Evolutionary conservation across 92 coral and sea anemone species (phyloP), one percentile per base, ranked within the genome.

Genomic region (Zoanthus sociatus): DNA sequence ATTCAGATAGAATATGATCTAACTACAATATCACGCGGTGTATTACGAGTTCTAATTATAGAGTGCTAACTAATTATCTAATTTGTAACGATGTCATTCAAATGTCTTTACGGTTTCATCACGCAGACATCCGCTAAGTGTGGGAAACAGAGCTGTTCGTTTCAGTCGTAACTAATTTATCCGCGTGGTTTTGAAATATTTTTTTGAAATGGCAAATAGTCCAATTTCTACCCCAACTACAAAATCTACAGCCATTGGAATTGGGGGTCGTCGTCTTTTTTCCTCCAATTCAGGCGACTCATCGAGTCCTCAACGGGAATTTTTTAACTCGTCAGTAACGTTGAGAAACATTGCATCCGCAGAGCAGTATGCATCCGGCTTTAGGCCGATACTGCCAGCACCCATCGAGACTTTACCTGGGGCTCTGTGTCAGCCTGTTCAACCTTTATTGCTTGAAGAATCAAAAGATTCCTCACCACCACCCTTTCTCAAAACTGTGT

Each of bases 231-330:
- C 66, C 14, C 17, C 66, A 58, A 17, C 66, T 58, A 18, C 66
- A 58, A 18, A 58, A 15, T 58, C 18, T 58, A 58, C 66, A 18
- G 66, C 66, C 17, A 58, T 18, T 50, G 18, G 66, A 11, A 58
- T 58, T 6, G 66, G 6, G 66, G 17, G n/a, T 18, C 66, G 66
- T 61, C 69, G 26, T 61, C 69, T 17, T n/a, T 61, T 61, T 61
- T 18, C 69, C 69, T 61, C 69, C 17, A 61, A 30, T 61, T 61
- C 69, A 61, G 69, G 66, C n/a, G 69, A 61, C 26, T 61, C 69
- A 15, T 61, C 69, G 9, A 61, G 69, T 61, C 69, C 26, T 17
- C 69, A 61, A 61, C 69, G 4, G 17, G 26, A 17, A 15, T 61
- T 61, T 61, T 61, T 61, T 61, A 61, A 16, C 26, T 61, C 69